Conservation (phyloP, 2,888 invertebrate genomes). For the Drosophila lutescens region DNA sequence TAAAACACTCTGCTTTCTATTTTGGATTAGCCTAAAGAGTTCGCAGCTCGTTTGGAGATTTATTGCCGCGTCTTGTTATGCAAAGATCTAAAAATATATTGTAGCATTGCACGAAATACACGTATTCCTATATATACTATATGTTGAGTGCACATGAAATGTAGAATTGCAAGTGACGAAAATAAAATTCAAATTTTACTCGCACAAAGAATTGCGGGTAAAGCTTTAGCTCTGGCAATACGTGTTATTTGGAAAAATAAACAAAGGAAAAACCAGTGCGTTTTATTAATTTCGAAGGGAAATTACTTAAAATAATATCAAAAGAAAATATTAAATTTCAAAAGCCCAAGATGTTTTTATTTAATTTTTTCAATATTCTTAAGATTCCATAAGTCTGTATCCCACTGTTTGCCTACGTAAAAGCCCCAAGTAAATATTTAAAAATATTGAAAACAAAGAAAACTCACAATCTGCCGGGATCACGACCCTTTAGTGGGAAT, state of each 20-base stretch:
- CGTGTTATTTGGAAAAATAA: constrained; percentile 23
- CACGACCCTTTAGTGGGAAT: constrained; percentile 13
- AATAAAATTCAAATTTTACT: constrained; percentile 35
- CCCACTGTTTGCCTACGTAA: constrained; percentile 11
- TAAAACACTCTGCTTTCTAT: constrained; percentile 7
- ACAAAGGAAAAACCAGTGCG: neutral
- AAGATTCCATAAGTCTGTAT: neutral
- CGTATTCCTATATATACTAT: constrained; percentile 19
- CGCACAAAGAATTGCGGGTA: constrained; percentile 9
- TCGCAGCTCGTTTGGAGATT: constrained; percentile 48
- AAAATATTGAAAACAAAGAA: constrained; percentile 47
- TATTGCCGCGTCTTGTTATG: constrained; percentile 48
- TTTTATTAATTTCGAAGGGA: neutral
- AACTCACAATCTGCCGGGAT: constrained; percentile 37
- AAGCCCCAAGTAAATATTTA: constrained; percentile 17
- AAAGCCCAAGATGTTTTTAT: neutral
- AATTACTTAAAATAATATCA: neutral
- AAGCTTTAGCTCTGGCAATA: constrained; percentile 17
- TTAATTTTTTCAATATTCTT: neutral
- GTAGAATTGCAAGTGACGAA: constrained; percentile 47
- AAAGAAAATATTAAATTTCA: neutral
- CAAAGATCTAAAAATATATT: constrained; percentile 44
- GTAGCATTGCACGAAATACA: constrained; percentile 39
- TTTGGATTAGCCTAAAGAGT: constrained; percentile 36
- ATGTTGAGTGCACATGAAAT: constrained; percentile 33